Evolutionary conservation across 2,113 vertebrate genomes (phyloP).

Genomic region (Callopanchax toddi): DNA sequence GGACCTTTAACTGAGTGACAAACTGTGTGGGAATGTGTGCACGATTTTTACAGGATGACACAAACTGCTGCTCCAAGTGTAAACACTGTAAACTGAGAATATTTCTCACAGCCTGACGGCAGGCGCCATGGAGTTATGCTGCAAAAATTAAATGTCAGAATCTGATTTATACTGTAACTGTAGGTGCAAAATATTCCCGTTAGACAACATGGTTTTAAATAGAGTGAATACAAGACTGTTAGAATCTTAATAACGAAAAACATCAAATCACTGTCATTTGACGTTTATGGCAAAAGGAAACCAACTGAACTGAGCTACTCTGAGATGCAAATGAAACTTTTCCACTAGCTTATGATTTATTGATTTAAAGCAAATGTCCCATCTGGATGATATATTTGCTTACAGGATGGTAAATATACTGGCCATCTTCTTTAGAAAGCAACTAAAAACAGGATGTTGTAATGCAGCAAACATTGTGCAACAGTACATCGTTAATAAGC

Average conservation of each 20-base stretch:
- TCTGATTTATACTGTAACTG: not conserved
- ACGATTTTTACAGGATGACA: constrained; percentile 3
- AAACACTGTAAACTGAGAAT: constrained; percentile 26
- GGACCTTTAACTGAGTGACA: constrained; percentile 70
- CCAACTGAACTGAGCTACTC: too few relatives aligned
- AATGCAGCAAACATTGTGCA: constrained; percentile 20
- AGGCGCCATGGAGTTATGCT: constrained; percentile 4
- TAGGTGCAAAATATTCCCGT: constrained; percentile 1
- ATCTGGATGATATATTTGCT: constrained; percentile 3
- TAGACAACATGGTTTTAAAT: too few relatives aligned
- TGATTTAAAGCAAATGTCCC: constrained; percentile 11
- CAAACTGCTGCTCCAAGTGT: constrained; percentile 16
- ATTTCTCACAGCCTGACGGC: constrained; percentile 20
- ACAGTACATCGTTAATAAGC: not conserved
- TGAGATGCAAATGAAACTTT: too few relatives aligned
- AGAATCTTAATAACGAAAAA: too few relatives aligned
- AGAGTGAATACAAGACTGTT: too few relatives aligned
- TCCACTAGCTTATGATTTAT: too few relatives aligned
- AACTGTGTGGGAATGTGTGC: too few relatives aligned
- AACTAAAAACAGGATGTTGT: not conserved
- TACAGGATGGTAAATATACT: constrained; percentile 26
- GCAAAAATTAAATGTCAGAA: not conserved
- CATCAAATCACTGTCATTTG: not conserved
- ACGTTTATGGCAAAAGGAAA: not conserved
- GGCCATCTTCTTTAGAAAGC: constrained; percentile 22